Conservation (phyloP, 2,797 vertebrate genomes). For the Hafferia zeledoni region DNA sequence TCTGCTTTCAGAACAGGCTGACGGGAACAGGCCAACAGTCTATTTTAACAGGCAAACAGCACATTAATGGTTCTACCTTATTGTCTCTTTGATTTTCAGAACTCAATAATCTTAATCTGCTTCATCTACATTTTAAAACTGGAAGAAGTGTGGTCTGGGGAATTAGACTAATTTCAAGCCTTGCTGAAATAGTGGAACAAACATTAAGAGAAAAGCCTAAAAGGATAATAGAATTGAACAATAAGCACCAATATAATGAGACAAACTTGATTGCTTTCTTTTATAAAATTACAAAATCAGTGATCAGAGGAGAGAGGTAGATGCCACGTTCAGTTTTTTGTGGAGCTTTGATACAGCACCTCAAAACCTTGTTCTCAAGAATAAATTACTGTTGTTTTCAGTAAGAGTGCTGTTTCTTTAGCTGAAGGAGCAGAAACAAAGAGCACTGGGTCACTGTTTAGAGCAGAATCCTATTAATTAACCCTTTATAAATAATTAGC, state of each 20-base stretch:
- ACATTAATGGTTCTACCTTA: neutral
- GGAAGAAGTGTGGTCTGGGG: conserved; percentile 31
- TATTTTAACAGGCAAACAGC: neutral
- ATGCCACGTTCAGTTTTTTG: neutral
- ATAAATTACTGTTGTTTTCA: conserved; percentile 26
- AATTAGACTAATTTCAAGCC: conserved; percentile 63
- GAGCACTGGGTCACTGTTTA: conserved; percentile 4
- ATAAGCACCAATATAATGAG: conserved; percentile 39
- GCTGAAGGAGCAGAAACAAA: conserved; percentile 45
- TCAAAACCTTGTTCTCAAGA: neutral
- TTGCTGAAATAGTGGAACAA: conserved; percentile 55
- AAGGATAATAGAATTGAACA: conserved; percentile 61
- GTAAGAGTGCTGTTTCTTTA: neutral
- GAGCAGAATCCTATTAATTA: conserved; percentile 55
- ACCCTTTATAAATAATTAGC: conserved; percentile 64
- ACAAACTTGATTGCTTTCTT: conserved; percentile 56
- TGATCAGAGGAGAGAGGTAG: conserved; percentile 36
- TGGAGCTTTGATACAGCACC: conserved; percentile 15
- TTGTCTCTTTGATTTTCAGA: conserved; percentile 46
- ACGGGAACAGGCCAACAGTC: neutral
- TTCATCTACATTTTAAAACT: conserved; percentile 55
- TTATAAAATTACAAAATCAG: conserved; percentile 45
- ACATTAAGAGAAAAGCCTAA: conserved; percentile 44
- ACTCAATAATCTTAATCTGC: conserved; percentile 44
- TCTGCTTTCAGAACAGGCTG: neutral